Evolutionary conservation across 2,797 vertebrate genomes (phyloP).

Genomic region (Sparus aurata): DNA sequence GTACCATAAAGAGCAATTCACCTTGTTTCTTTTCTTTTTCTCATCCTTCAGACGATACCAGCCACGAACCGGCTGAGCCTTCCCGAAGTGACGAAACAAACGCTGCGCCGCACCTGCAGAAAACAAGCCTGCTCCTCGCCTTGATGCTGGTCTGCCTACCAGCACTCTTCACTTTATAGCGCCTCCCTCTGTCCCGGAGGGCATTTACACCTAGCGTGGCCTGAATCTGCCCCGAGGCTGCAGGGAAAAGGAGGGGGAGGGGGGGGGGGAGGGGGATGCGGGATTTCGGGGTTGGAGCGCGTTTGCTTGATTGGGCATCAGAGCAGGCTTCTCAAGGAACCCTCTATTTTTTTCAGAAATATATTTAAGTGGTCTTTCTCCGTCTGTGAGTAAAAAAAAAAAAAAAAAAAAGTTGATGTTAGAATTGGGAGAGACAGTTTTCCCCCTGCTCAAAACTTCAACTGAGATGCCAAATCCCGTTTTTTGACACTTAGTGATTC

Average conservation of each 20-base stretch:
- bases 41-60: conserved; percentile 91
- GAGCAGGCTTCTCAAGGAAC: conserved; percentile 88
- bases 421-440: conserved; percentile 85
- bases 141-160: conserved; percentile 91
- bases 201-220: conserved; percentile 91
- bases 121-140: conserved; percentile 90
- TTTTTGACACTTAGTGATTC: conserved; percentile 91
- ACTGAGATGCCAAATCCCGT: conserved; percentile 93
- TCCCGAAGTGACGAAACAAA: conserved; percentile 94
- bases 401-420: conserved; percentile 86
- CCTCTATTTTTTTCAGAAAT: conserved; percentile 85
- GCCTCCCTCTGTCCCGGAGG: conserved; percentile 88
- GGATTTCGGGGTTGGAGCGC: conserved; percentile 32
- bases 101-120: conserved; percentile 89
- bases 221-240: conserved; percentile 87
- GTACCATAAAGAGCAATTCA: not conserved
- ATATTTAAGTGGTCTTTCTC: conserved; percentile 94
- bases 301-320: conserved; percentile 75
- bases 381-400: conserved; percentile 87
- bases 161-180: conserved; percentile 97
- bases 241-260: conserved; percentile 72
- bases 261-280: conserved; percentile 53
- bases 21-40: conserved; percentile 25
- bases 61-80: conserved; percentile 98
- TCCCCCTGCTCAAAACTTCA: conserved; percentile 84